phyloP scores from a whole-genome alignment of 2,797 vertebrate species.

The Leucoraja ocellata region DNA sequence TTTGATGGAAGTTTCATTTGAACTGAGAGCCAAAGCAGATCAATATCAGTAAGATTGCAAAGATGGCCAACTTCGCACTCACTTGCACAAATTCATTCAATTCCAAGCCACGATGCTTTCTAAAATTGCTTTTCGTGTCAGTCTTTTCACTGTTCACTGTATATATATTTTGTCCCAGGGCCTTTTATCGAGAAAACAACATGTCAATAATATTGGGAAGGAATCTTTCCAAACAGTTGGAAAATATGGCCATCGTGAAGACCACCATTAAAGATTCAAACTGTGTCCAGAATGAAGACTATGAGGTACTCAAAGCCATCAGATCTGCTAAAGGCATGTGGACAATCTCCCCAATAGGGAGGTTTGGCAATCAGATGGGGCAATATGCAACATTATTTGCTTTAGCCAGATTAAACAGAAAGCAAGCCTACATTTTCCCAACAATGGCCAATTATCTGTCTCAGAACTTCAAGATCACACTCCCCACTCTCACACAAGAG shows the following conservation, averaged over 20 bases:
- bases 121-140: not conserved
- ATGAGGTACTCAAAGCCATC: not conserved
- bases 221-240: not conserved
- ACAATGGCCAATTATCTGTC: slow-evolving; percentile 45
- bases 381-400: slow-evolving; percentile 51
- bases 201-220: not conserved
- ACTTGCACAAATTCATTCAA: not conserved
- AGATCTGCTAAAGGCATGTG: slow-evolving; percentile 43
- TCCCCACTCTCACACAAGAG: slow-evolving; percentile 42
- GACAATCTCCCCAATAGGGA: slow-evolving; percentile 48
- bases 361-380: slow-evolving; percentile 54
- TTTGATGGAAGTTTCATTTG: not conserved
- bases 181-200: not conserved
- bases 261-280: not conserved
- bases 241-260: not conserved
- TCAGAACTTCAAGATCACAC: slow-evolving; percentile 47
- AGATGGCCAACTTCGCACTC: not conserved
- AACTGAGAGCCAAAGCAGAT: not conserved
- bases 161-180: not conserved
- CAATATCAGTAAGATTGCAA: not conserved
- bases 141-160: not conserved
- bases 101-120: not conserved
- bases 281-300: not conserved
- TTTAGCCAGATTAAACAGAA: slow-evolving; percentile 48
- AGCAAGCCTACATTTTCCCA: slow-evolving; percentile 43